Evolutionary conservation across 2,888 invertebrate genomes (phyloP).

Genomic region (Ariolimax columbianus): DNA sequence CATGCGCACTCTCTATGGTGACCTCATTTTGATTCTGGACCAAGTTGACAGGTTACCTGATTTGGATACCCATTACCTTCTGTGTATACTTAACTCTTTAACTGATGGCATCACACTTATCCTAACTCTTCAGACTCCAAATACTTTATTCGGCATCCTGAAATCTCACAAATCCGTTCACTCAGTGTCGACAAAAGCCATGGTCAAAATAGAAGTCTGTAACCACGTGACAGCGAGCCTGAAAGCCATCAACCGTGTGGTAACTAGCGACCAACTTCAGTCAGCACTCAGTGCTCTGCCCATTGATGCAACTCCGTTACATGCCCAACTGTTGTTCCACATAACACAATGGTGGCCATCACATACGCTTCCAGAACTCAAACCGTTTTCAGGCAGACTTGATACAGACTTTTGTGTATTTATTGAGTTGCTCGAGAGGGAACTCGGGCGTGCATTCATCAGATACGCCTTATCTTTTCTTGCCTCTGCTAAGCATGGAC

Average conservation of each 20-base stretch:
- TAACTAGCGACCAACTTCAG: conserved; percentile 53
- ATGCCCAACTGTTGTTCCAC: conserved; percentile 42
- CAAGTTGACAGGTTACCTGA: conserved; percentile 51
- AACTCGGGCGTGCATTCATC: conserved; percentile 52
- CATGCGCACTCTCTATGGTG: conserved; percentile 31
- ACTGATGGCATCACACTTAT: conserved; percentile 46
- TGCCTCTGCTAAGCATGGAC: conserved; percentile 50
- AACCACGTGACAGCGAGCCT: conserved; percentile 37
- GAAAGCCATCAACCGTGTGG: conserved; percentile 19
- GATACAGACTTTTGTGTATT: conserved; percentile 50
- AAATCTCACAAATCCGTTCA: conserved; percentile 37
- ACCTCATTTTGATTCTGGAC: conserved; percentile 53
- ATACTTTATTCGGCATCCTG: conserved; percentile 39
- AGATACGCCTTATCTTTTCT: conserved; percentile 54
- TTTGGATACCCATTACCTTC: conserved; percentile 49
- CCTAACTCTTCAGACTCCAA: conserved; percentile 39
- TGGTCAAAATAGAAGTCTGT: conserved; percentile 22
- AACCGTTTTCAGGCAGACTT: conserved; percentile 34
- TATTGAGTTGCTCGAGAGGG: conserved; percentile 49
- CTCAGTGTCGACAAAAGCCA: conserved; percentile 5
- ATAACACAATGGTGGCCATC: conserved; percentile 55
- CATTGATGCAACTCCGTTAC: conserved; percentile 44
- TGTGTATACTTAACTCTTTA: conserved; percentile 50
- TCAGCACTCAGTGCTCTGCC: conserved; percentile 44
- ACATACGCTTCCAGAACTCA: conserved; percentile 48